Evolutionary conservation across 2,113 vertebrate species (phyloP).

Genomic region (Dasyurus viverrinus): DNA sequence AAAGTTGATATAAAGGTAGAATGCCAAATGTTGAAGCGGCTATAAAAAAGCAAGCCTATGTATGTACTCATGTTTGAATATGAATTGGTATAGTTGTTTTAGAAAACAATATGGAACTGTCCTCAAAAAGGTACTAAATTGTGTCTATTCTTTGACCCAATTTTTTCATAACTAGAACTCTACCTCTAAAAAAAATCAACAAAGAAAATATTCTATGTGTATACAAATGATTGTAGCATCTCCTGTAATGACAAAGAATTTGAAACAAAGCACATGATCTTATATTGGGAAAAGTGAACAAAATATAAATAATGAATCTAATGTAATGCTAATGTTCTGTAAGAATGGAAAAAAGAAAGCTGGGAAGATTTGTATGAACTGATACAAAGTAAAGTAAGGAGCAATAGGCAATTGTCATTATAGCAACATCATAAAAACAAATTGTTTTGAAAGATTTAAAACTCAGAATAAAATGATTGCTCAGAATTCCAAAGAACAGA

Average conservation of each 20-base stretch:
- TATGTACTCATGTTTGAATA: not conserved
- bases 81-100: not conserved
- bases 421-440: not conserved
- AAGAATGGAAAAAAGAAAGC: not conserved
- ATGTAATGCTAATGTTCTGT: not conserved
- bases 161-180: not conserved
- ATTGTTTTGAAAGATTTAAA: not conserved
- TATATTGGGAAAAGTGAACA: not conserved
- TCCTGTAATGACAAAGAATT: not conserved
- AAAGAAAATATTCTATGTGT: not conserved
- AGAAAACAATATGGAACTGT: not conserved
- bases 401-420: not conserved
- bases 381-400: not conserved
- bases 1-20: not conserved
- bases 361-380: not conserved
- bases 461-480: not conserved
- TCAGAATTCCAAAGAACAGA: not conserved
- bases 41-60: not conserved
- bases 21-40: not conserved
- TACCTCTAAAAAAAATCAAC: not conserved
- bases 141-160: not conserved
- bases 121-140: not conserved
- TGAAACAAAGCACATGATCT: not conserved
- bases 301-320: not conserved
- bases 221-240: not conserved